Percentiles rank a stretch among this genome's conserved stretches.
Conservation (phyloP, 2,113 vertebrate genomes). For the Lepidothrix coronata region DNA sequence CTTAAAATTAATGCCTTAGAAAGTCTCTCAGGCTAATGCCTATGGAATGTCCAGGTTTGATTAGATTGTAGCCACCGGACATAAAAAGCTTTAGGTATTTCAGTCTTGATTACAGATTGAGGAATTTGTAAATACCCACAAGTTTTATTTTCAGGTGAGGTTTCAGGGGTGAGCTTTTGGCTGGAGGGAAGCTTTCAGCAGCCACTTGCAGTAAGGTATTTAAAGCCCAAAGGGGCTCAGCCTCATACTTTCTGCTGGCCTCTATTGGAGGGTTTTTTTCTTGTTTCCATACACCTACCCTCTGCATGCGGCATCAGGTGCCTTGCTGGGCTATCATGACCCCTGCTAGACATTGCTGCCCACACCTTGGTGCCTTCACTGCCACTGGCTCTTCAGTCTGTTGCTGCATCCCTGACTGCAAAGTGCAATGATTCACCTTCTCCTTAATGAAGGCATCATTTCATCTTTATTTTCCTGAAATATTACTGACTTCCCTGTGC, state of each 20-base stretch:
- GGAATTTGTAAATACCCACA: neutral
- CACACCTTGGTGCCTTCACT: rapidly evolving
- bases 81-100: neutral
- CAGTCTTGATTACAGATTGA: neutral
- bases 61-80: neutral
- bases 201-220: neutral
- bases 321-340: neutral
- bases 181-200: neutral
- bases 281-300: neutral
- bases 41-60: neutral
- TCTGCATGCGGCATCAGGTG: neutral
- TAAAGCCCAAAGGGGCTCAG: neutral
- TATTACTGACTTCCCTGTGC: neutral
- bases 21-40: neutral
- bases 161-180: neutral
- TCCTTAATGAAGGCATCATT: neutral
- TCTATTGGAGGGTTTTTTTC: neutral
- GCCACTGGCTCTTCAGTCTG: neutral
- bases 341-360: neutral
- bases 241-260: neutral
- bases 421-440: neutral
- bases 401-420: neutral
- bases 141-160: neutral
- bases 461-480: neutral
- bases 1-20: neutral